These are phyloP conservation scores for Myanophis thanlyinensis DNA, from an alignment of 2,113 vertebrate species.

Conservation along the genomic window DNA sequence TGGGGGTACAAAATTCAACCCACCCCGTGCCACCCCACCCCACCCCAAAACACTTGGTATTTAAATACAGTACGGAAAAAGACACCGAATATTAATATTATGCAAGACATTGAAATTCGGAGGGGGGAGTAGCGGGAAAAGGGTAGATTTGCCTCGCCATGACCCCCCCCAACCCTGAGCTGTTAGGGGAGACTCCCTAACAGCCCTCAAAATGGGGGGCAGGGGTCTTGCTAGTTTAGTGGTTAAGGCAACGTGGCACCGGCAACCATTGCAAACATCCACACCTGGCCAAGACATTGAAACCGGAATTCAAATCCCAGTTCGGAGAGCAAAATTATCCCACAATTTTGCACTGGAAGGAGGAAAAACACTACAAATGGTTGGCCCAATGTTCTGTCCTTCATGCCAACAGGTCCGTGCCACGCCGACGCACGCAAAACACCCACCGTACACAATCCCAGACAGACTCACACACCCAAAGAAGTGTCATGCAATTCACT, in stretches of 20 bases:
- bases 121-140: background rate
- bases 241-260: background rate
- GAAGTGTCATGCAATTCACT: background rate
- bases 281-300: no score
- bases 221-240: background rate
- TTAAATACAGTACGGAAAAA: slow-evolving; percentile 15
- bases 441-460: background rate
- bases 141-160: no score
- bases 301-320: background rate
- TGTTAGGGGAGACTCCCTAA: background rate
- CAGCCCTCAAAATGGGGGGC: background rate
- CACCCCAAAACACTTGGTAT: background rate
- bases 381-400: background rate
- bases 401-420: background rate
- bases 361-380: rapidly evolving
- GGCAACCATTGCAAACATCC: background rate
- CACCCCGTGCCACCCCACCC: rapidly evolving
- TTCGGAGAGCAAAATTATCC: background rate
- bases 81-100: background rate
- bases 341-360: background rate
- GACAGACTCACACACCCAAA: background rate
- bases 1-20: no score
- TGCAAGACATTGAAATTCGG: background rate
- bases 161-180: background rate
- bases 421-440: no score